Conservation (phyloP, 2,888 invertebrate species). For the Anodontia alba region DNA sequence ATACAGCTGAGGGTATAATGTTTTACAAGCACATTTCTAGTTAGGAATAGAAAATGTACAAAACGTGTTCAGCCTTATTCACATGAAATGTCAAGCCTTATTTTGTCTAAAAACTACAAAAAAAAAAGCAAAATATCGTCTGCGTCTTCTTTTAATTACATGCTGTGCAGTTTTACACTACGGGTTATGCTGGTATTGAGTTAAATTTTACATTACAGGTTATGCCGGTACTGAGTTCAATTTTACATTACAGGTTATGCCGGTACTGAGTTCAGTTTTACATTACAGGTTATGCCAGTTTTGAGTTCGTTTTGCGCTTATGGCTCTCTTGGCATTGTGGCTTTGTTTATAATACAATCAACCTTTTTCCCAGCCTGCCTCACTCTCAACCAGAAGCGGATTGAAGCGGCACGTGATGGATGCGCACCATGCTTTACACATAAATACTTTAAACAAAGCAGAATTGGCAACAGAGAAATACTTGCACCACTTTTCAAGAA, state of each 20-base stretch:
- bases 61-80: no score
- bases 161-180: slow-evolving; percentile 85
- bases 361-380: slow-evolving; percentile 93
- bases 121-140: no score
- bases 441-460: slow-evolving; percentile 85
- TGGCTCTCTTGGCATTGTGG: slow-evolving; percentile 91
- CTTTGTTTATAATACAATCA: slow-evolving; percentile 88
- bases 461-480: slow-evolving; percentile 7
- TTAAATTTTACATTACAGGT: slow-evolving; percentile 86
- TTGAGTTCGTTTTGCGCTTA: slow-evolving; percentile 93
- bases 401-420: slow-evolving; percentile 41
- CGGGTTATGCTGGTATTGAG: slow-evolving; percentile 89
- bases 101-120: no score
- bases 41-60: no score
- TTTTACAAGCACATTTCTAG: no score
- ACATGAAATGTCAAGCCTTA: no score
- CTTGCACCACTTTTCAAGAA: slow-evolving; percentile 19
- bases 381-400: slow-evolving; percentile 88
- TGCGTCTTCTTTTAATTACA: no score
- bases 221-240: slow-evolving; percentile 91
- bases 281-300: slow-evolving; percentile 87
- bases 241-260: no score
- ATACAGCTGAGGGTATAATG: no score
- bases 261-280: no score
- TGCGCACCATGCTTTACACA: slow-evolving; percentile 88